Evolutionary conservation across 2,888 invertebrate species (phyloP), one percentile per base, ranked within the genome.

Genomic region (Steinernema hermaphroditum): DNA sequence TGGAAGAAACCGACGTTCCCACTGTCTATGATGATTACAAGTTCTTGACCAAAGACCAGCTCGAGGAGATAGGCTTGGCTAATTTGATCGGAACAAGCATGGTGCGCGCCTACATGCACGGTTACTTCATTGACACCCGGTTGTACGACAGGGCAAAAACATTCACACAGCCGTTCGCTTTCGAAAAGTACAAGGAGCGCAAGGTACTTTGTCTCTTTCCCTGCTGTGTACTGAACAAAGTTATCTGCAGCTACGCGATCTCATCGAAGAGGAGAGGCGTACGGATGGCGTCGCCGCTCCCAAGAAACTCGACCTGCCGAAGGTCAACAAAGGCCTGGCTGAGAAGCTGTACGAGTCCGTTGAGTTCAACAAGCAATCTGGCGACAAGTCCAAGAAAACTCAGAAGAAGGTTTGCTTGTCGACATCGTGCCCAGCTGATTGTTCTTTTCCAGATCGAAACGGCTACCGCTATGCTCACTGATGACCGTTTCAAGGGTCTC

Each of bases 21-120:
- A 92, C 92, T 81, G 92, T 97, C 69, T 98, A 96, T 87, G 98
- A 98, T 87, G 96, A 98, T 88, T 99, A 97, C 88, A 96, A 96
- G 88, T 99, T 99, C 88, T 91, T 98, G 1, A 96, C 96, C 0
- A 91, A 92, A 83, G 91, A 92, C 84, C 96, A 98, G 87, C 89
- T 99, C 69, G 93, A 93, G 27, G 92, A 93, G 80, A 89, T 98
- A 46, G 94, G 94, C 2, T 88, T 99, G 77, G 91, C 92, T 74
- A 93, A 97, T 89, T 90, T 98, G 34, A 91, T 95, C 78, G 97
- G 97, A 57, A 93, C 94, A 0, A 93, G 93, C 88, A 89, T 96
- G 73, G 89, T 98, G 57, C 90, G 94, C 83, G 96, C 94, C 0
- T 96, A 96, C 86, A 98, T 98, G 97, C 98, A 99, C 88, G 98